Evolutionary conservation across 1,140 invertebrate species (phyloP), one percentile per base, ranked within the genome.

Genomic region (Hydropsyche tenuis): DNA sequence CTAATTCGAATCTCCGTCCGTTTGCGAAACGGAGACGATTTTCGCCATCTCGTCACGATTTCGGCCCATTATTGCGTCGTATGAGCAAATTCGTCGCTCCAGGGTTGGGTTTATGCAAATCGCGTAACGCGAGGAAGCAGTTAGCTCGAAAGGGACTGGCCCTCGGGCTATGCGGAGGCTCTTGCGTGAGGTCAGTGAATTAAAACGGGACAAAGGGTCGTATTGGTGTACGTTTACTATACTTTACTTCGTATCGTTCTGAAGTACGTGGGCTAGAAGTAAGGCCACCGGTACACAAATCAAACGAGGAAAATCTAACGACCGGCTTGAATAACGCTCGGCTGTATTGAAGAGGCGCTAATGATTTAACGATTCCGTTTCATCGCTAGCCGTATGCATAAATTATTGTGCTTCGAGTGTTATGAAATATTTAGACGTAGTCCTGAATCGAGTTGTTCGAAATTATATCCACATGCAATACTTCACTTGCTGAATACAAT

Each of bases 171-270:
- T 18, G 6, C 27, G 30, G 46, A 46, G 68, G 22, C 68, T 9
- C 69, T 75, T 77, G 76, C 76, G 76, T 77, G 76, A 77, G 76
- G 76, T 77, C 76, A 77, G 73, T 72, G 71, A 73, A 77, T 77
- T 77, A 77, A 77, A 77, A 77, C 76, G 76, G 76, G 73, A 77
- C 73, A 46, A 48, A 46, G 65, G 42, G 14, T 45, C 65, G 65
- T 37, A 37, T 37, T 37, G 30, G 30, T 9, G 30, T 4, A 4
- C 30, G 3, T 9, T 3, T 37, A 37, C 9, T 37, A 37, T 37
- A 37, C 30, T 4, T 9, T 3, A 37, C 3, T 37, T 37, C 3
- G 30, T 9, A 37, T 37, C 9, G 30, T 9, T 37, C 9, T 37
- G 30, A 9, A 37, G 30, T 37, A 60, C 56, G 56, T 60, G 56